These are phyloP conservation scores for Eilema depressum DNA, from an alignment of 2,888 invertebrate genomes.

Conservation along the genomic window DNA sequence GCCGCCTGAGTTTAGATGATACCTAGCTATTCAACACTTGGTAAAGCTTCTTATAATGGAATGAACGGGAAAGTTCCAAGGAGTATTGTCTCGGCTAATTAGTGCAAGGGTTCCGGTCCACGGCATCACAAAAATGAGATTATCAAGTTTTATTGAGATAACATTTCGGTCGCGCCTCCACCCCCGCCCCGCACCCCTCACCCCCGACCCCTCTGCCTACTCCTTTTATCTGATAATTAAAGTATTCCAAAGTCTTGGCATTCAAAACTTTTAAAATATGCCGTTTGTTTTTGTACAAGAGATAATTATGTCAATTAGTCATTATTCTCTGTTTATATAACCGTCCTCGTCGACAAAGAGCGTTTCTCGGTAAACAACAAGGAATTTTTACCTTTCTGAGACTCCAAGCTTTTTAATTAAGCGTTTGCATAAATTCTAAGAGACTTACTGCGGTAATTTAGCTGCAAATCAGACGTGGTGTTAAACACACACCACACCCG, in stretches of 20 bases:
- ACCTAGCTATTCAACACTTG: constrained; percentile 20
- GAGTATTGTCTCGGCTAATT: constrained; percentile 24
- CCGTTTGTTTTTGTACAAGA: constrained; percentile 18
- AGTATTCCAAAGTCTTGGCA: constrained; percentile 15
- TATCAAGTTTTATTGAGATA: constrained; percentile 31
- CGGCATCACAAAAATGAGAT: constrained; percentile 23
- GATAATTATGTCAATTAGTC: constrained; percentile 9
- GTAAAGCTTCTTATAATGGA: constrained; percentile 28
- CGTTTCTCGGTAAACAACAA: neutral
- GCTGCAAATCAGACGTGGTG: constrained; percentile 8
- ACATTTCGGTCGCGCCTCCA: constrained; percentile 16
- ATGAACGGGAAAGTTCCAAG: constrained; percentile 17
- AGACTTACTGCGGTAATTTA: neutral
- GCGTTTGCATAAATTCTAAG: neutral
- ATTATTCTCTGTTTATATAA: neutral
- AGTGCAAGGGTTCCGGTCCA: constrained; percentile 20
- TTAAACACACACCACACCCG: constrained; percentile 21
- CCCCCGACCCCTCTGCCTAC: constrained; percentile 1
- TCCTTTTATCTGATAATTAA: constrained; percentile 20
- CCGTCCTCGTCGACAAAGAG: neutral
- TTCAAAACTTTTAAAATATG: constrained; percentile 19
- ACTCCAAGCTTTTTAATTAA: neutral
- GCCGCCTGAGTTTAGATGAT: constrained; percentile 22
- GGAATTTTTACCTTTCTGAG: neutral
- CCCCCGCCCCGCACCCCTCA: neutral